These are phyloP conservation scores for Falcaria lacertinaria DNA, from an alignment of 2,888 invertebrate genomes.

Conservation along the genomic window DNA sequence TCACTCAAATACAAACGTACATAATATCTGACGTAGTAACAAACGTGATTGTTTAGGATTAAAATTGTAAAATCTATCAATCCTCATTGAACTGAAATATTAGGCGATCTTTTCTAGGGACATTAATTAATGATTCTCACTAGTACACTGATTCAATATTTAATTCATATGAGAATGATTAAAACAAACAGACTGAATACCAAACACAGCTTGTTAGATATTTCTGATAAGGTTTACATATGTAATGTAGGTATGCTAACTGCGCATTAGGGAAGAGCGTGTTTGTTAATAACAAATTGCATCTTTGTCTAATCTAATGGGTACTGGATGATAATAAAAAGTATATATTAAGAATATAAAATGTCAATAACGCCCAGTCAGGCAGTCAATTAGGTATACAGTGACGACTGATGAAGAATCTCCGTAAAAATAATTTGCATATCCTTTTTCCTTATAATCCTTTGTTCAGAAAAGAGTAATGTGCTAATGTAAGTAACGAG, in stretches of 20 bases:
- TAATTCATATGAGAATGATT: conserved; percentile 1
- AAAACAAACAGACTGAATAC: neutral
- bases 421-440: conserved; percentile 42
- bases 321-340: neutral
- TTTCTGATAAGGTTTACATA: conserved; percentile 2
- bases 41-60: neutral
- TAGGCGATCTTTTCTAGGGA: neutral
- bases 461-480: conserved; percentile 23
- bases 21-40: too few relatives aligned
- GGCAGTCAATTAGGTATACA: neutral
- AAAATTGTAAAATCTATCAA: neutral
- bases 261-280: conserved; percentile 10
- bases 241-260: conserved; percentile 4
- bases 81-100: neutral
- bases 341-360: neutral
- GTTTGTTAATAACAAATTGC: conserved; percentile 8
- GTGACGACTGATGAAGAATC: conserved; percentile 14
- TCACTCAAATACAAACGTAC: too few relatives aligned
- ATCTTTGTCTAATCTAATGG: neutral
- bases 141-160: neutral
- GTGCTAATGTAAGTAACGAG: conserved; percentile 3
- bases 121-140: neutral
- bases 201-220: neutral
- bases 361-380: neutral
- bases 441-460: conserved; percentile 45